Conservation (phyloP, 1,140 invertebrate genomes). For the Lordiphosa stackelbergi region DNA sequence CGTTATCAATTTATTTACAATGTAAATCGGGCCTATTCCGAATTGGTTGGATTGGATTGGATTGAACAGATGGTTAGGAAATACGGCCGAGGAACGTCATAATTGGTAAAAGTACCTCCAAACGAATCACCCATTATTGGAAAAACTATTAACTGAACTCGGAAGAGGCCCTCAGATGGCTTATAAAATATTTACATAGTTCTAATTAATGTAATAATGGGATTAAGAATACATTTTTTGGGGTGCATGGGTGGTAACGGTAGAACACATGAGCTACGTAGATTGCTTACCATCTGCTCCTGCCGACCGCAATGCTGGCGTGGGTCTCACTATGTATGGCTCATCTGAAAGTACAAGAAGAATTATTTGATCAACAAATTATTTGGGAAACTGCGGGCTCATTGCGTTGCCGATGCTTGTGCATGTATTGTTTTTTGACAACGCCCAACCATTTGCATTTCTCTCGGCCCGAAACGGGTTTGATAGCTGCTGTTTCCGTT, state of each 20-base stretch:
- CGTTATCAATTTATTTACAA: constrained; percentile 3
- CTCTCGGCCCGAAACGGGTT: background rate
- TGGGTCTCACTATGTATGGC: constrained; percentile 45
- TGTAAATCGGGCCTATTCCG: background rate
- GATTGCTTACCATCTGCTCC: constrained; percentile 52
- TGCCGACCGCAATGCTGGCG: constrained; percentile 41
- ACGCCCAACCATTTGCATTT: background rate
- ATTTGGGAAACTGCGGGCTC: background rate
- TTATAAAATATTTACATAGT: constrained; percentile 2
- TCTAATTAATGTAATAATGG: background rate
- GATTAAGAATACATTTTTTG: background rate
- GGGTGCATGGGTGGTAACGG: too few relatives aligned
- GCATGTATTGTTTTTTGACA: background rate
- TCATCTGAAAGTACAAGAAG: constrained; percentile 48
- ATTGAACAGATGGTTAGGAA: too few relatives aligned
- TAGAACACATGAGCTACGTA: constrained; percentile 4
- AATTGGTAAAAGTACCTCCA: too few relatives aligned
- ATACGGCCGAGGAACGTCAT: too few relatives aligned
- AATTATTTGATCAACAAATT: background rate
- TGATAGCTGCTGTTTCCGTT: constrained; percentile 4
- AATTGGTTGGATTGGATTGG: background rate
- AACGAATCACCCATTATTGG: too few relatives aligned
- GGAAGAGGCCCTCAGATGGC: background rate
- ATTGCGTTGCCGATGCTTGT: background rate
- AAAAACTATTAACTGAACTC: background rate